phyloP scores from a whole-genome alignment of 1,140 invertebrate species.

The Zaprionus taronus region DNA sequence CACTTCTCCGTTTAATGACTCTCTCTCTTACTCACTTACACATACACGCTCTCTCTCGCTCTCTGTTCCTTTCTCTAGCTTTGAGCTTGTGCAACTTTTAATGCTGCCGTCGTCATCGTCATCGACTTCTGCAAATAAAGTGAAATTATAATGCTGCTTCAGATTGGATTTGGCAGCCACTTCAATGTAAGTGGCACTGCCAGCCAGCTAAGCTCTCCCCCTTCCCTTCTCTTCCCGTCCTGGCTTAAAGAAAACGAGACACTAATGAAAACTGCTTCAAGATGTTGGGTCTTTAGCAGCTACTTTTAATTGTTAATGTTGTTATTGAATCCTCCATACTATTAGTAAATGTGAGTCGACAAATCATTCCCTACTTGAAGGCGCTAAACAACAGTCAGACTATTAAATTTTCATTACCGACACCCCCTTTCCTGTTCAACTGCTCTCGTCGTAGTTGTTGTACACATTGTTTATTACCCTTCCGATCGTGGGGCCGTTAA shows the following conservation, averaged over 20 bases:
- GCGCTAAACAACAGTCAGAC: conserved; percentile 5
- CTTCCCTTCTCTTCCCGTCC: not conserved
- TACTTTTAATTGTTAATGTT: conserved; percentile 27
- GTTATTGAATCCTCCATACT: conserved; percentile 11
- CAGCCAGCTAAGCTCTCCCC: not conserved
- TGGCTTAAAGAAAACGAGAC: conserved; percentile 15
- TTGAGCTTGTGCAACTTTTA: conserved; percentile 40
- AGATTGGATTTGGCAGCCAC: conserved; percentile 53
- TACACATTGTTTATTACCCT: conserved; percentile 33
- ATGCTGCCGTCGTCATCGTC: conserved; percentile 19
- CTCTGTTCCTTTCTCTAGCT: conserved; percentile 3
- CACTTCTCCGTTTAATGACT: conserved; percentile 50
- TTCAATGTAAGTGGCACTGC: conserved; percentile 45
- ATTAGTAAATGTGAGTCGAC: conserved; percentile 46
- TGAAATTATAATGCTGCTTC: conserved; percentile 73
- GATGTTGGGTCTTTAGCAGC: conserved; percentile 23
- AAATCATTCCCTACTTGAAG: conserved; percentile 33
- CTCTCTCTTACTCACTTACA: not conserved
- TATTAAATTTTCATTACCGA: conserved; percentile 11
- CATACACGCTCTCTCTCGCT: conserved; percentile 1
- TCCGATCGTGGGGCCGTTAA: conserved; percentile 18
- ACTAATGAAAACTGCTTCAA: conserved; percentile 63
- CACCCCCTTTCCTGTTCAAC: not conserved
- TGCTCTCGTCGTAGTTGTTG: not conserved
- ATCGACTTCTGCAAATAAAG: conserved; percentile 62